Evolutionary conservation across 2,113 vertebrate species (phyloP), one percentile per base, ranked within the genome.

Genomic region (Amphilophus citrinellus): DNA sequence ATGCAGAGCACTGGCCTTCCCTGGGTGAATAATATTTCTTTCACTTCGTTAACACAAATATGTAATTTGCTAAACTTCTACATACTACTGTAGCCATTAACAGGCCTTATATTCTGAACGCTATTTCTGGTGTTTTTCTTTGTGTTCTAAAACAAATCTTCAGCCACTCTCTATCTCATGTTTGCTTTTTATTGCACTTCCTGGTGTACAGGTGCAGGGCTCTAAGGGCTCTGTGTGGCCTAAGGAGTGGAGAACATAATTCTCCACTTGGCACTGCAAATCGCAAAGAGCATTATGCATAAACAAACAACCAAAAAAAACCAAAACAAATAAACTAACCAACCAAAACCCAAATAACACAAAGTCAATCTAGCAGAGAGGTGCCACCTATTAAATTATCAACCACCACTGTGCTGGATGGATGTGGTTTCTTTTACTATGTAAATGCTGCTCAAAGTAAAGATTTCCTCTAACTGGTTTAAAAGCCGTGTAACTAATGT

Each of bases 401-500:
- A 80, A 9, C 47, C 59, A 62, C 35, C 20, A 50, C 47, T 73
- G 79, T 27, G n/a, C 58, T 57, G 60, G 77, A 76, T 76, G 30
- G n/a, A 32, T 84, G 60, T 47, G 6, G 24, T 53, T 73, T 73
- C 62, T 83, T 85, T 86, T 39, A 87, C 76, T 60, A 27, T 80
- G 68, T 86, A 76, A 89, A 90, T 78, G 85, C 59, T 61, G 71
- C 37, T 81, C 53, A 85, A 63, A 82, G 62, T 57, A 87, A 84
- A 86, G 60, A 86, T 86, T 88, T 76, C 60, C 82, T 71, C 60
- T 83, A 89, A 87, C 73, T 86, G 79, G 85, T 89, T 88, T 88
- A 84, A 93, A 90, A 86, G 76, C 88, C 82, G 57, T 84, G 79
- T 86, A 87, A 83, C 76, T 87, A 90, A 91, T 84, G 77, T 59